Base-by-base conservation (phyloP, 2,113 vertebrate genomes). In the Atrichornis clamosus region DNA sequence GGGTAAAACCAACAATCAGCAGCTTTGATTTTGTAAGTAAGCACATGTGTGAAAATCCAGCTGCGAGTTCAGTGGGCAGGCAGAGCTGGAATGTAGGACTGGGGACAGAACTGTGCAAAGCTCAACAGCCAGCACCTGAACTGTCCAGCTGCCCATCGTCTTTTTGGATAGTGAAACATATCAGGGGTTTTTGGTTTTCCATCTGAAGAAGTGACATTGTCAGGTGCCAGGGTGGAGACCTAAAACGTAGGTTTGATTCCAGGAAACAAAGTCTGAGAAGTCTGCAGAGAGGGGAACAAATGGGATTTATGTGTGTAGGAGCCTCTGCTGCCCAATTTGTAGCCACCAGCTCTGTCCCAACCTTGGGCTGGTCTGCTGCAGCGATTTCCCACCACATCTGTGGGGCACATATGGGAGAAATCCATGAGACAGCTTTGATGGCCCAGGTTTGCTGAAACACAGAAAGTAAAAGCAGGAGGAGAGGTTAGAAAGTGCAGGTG, bases 171-270 rank as follows among this genome's bases (percentile, higher is more conserved):
- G 50, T 1, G 3, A 64, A 73, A 52, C 4, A 0, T 17, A 12
- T 2, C 0, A 0, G 22, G 22, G 23, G 6, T 8, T 8, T 6
- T 39, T 49, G n/a, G 10, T 72, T 58, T 59, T 39, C 56, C 32
- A 11, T 68, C 37, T 58, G n/a, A 78, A 89, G 20, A 42, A 78
- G 10, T 0, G 0, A 23, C 41, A 10, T 27, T 80, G 35, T 49
- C n/a, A 32, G 16, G 18, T 28, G 19, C 49, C 73, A 47, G 17
- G 39, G n/a, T 3, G 1, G 23, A 74, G 18, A 65, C 39, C 15
- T 41, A 16, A 84, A n/a, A n/a, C 4, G 3, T 37, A 23, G 19
- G 35, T 56, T 73, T 37, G 67, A 63, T 47, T 59, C 35, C 63
- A 56, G 44, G 41, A 72, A 92, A 55, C 19, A 15, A 58, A 62